Evolutionary conservation across 2,113 vertebrate species (phyloP), one percentile per base, ranked within the genome.

Genomic region (Pelecanus crispus): DNA sequence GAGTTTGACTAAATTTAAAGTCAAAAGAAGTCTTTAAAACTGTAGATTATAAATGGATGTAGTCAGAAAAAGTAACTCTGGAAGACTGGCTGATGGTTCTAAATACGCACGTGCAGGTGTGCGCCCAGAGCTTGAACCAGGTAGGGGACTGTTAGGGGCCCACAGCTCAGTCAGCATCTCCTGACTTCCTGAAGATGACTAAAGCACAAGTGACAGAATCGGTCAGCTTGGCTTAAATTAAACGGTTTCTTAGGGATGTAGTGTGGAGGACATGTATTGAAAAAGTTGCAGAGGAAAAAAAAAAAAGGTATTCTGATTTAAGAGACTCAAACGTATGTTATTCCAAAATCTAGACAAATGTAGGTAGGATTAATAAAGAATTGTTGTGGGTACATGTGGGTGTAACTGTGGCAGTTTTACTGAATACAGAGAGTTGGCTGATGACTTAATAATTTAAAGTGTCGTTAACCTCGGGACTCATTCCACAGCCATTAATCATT

Each of bases 61-160:
- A 18, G 49, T 61, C 11, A 40, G 32, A 32, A 44, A 55, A 73
- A 73, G 40, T 8, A 59, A 26, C 16, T 61, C 3, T 4, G 44
- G 40, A 45, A 36, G 24, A 40, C 40, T 11, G 18, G 19, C 24
- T 77, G 0, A 25, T 49, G 44, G 26, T 71, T 92, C 55, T 74
- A 2, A 85, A 29, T 11, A 17, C 9, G 36, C 5, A 13, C 0
- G 0, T 70, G 26, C 21, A 42, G 28, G 7, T 74, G 1, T 29
- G 19, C 10, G 5, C 47, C 32, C 73, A 45, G 55, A 62, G n/a
- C 15, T 49, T 36, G n/a, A 44, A 52, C 7, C 32, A 32, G n/a
- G 11, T 18, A 26, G 31, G 22, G 34, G 38, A 8, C 25, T 86
- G 56, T 36, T n/a, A 34, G 47, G 40, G 20, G 10, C 24, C 19